phyloP scores from a whole-genome alignment of 2,113 vertebrate genomes.

The Puffinus mauretanicus region DNA sequence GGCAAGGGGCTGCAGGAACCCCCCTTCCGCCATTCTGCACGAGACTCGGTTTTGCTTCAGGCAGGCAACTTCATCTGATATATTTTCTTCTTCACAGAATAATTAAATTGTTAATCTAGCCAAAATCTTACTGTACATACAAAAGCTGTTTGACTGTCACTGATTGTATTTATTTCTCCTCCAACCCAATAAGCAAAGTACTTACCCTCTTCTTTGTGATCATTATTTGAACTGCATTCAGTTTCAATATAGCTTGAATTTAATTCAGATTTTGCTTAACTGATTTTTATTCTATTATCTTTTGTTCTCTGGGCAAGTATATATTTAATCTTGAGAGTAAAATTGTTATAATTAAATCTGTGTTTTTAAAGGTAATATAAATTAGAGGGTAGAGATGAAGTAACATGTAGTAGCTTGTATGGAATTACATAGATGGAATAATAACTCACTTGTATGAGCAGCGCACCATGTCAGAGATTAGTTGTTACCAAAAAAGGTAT shows the following conservation, averaged over 20 bases:
- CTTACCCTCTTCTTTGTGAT: background rate
- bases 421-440: background rate
- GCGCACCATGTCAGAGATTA: background rate
- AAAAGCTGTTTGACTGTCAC: background rate
- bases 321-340: conserved; percentile 30
- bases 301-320: conserved; percentile 22
- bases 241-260: conserved; percentile 1
- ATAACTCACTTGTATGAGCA: background rate
- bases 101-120: background rate
- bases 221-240: background rate
- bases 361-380: conserved; percentile 26
- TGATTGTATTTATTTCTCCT: background rate
- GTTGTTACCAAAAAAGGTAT: background rate
- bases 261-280: conserved; percentile 17
- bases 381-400: conserved; percentile 14
- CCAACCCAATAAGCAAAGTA: background rate
- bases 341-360: conserved; percentile 23
- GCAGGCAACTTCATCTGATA: background rate
- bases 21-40: background rate
- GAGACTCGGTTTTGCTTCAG: background rate
- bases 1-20: background rate
- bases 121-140: background rate
- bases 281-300: conserved; percentile 36
- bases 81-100: background rate
- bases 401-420: background rate